Conservation (phyloP, 2,797 vertebrate species). For the Sebastiscus albofasciatus region DNA sequence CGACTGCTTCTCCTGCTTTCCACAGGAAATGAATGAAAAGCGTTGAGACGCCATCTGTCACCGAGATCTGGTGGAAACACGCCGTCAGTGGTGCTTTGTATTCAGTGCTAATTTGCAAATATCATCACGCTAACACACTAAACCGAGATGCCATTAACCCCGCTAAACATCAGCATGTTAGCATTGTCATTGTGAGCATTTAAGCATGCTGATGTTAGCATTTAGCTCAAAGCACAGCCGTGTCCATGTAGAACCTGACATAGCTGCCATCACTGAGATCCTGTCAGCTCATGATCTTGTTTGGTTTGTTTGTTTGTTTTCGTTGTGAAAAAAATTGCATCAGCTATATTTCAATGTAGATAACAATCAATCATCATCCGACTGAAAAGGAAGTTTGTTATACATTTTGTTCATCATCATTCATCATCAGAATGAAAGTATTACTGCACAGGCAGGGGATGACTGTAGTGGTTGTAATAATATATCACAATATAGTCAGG, state of each 20-base stretch:
- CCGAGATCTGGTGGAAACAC: too few species aligned
- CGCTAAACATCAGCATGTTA: not conserved
- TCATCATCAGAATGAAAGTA: not conserved
- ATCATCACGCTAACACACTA: not conserved
- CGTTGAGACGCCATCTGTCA: too few species aligned
- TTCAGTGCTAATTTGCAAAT: not conserved
- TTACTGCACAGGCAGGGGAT: not conserved
- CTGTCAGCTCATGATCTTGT: not conserved
- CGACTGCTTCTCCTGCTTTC: too few species aligned
- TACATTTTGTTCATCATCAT: not conserved
- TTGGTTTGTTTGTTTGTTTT: not conserved
- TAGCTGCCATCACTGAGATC: not conserved
- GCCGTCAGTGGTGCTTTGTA: not conserved
- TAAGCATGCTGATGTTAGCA: not conserved
- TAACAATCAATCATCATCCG: not conserved
- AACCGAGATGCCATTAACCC: not conserved
- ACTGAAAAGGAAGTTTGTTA: conserved; percentile 7
- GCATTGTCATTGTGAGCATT: not conserved
- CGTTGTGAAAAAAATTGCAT: not conserved
- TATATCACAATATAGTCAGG: not conserved
- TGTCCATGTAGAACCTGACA: not conserved
- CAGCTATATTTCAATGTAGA: not conserved
- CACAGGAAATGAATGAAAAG: too few species aligned
- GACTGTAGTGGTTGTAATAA: not conserved
- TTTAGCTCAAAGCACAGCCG: not conserved